Evolutionary conservation across 2,888 invertebrate genomes (phyloP).

Genomic region (Caenorhabditis auriculariae): DNA sequence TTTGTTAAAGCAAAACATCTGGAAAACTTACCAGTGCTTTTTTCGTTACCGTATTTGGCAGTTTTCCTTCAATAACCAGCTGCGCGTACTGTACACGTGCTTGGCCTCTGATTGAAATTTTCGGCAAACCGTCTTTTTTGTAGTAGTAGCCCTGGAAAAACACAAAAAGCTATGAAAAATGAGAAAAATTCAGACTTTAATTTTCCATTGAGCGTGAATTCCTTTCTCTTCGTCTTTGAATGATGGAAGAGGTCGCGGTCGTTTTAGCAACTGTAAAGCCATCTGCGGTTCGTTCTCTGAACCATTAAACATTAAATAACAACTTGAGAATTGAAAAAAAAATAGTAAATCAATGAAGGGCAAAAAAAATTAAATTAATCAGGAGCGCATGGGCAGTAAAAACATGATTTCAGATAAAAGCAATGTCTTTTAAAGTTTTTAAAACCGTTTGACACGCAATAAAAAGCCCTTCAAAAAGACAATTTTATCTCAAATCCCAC

Average conservation of each 20-base stretch:
- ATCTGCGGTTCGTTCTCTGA: slow-evolving; percentile 6
- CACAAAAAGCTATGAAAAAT: neutral
- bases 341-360: no score
- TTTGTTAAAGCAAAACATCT: neutral
- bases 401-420: no score
- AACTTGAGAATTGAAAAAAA: neutral
- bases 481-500: no score
- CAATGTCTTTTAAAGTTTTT: no score
- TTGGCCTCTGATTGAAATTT: slow-evolving; percentile 29
- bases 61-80: slow-evolving; percentile 24
- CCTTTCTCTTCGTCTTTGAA: slow-evolving; percentile 43
- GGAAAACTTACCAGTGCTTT: slow-evolving; percentile 12
- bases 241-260: slow-evolving; percentile 43
- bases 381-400: no score
- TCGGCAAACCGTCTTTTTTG: slow-evolving; percentile 29
- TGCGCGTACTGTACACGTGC: slow-evolving; percentile 32
- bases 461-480: no score
- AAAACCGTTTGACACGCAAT: no score
- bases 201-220: slow-evolving; percentile 45
- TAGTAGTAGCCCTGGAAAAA: slow-evolving; percentile 33
- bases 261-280: slow-evolving; percentile 40
- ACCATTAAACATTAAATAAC: neutral
- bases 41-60: slow-evolving; percentile 17
- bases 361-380: no score
- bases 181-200: slow-evolving; percentile 27